Base-by-base conservation (phyloP, 2,888 invertebrate genomes). In the Heliconius sara region DNA sequence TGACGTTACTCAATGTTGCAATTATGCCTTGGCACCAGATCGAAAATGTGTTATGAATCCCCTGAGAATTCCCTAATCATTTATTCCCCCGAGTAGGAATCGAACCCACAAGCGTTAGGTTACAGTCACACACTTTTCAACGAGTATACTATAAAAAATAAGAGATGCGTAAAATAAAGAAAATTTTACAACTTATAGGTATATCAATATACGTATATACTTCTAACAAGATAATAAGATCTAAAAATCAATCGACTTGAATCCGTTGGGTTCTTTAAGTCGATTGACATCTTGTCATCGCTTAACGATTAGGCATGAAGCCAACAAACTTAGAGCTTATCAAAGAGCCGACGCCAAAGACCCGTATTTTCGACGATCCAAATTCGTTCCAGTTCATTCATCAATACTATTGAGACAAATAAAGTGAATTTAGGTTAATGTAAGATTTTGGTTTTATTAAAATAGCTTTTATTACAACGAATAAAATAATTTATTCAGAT, bases 281-380 rank as follows among this genome's bases (percentile, higher is more conserved):
- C 66, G 71, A 79, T 82, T 80, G 82, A 77, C 79, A 77, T 79
- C 68, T 82, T 80, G 75, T 75, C 71, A 75, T 72, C 72, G 63
- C 52, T 76, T 43, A 68, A 39, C 78, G 70, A 71, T 82, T 79
- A 80, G 80, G 80, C 80, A 79, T 67, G 63, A 76, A 78, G 82
- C 82, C 80, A 82, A 82, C 75, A 78, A 80, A 80, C 66, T 82
- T 76, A 52, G 60, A 74, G 79, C 74, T 76, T 80, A 78, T 78
- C 76, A 79, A 78, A 43, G 73, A 73, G 63, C 68, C 68, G 68
- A n/a, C 47, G 47, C 27, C 34, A 72, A 72, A 57, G 57, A 27
- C 73, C 39, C 43, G 52, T 78, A 72, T 73, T 78, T 78, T 78
- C 78, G 57, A 73, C 67, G 67, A 39, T 74, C 76, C 63, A 76